These are phyloP conservation scores for Rhyacophila evoluta DNA, from an alignment of 2,888 invertebrate species.

Conservation along the genomic window DNA sequence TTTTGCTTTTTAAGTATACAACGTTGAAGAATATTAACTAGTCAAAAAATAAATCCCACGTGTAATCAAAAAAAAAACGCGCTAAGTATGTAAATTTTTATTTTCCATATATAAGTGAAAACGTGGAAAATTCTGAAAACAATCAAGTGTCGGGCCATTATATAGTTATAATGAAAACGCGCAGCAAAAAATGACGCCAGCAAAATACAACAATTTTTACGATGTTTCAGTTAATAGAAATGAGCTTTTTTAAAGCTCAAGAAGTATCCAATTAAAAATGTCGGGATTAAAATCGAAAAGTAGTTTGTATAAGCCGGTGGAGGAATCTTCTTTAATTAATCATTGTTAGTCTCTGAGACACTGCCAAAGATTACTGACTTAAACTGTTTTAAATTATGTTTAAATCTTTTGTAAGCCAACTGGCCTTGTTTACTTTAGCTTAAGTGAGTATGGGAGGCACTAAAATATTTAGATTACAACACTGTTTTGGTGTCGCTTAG, in stretches of 20 bases:
- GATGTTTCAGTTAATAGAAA: neutral
- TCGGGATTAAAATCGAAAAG: neutral
- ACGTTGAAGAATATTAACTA: no score
- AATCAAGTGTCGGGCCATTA: neutral
- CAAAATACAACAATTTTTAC: neutral
- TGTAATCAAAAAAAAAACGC: no score
- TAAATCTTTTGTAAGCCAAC: neutral
- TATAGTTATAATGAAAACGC: neutral
- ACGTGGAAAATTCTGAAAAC: neutral
- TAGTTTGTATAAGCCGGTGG: neutral
- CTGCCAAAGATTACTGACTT: neutral
- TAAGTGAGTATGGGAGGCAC: neutral
- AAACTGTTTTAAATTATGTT: neutral
- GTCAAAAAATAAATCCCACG: no score
- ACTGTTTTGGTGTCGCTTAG: no score
- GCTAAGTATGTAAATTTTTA: neutral
- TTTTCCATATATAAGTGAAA: neutral
- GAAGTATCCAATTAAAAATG: conserved; percentile 5
- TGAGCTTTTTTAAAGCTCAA: neutral
- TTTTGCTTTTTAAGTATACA: no score
- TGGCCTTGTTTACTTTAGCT: neutral
- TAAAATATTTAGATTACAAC: no score
- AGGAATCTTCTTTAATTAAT: neutral
- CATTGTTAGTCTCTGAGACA: neutral
- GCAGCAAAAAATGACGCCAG: neutral